A percentile compares a stretch with the other conserved stretches of the same genome.
These are phyloP conservation scores for Synergus itoensis DNA, from an alignment of 2,888 invertebrate species.

Conservation along the genomic window DNA sequence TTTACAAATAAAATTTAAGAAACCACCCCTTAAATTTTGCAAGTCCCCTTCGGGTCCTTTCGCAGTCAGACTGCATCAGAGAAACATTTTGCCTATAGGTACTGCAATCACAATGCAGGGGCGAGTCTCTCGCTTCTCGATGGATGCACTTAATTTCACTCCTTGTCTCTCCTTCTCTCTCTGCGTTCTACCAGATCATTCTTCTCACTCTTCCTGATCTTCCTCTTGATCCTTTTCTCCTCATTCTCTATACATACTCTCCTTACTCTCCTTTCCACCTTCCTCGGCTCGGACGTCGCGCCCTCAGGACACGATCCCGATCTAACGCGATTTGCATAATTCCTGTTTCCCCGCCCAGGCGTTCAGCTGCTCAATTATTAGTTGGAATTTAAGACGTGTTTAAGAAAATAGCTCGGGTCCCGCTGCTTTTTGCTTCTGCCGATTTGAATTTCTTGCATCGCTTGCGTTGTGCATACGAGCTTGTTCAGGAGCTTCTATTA, in stretches of 20 bases:
- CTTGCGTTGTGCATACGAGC: neutral
- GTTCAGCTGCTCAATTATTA: conserved; percentile 77
- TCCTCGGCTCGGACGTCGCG: conserved; percentile 63
- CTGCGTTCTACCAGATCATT: conserved; percentile 1
- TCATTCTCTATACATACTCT: conserved; percentile 29
- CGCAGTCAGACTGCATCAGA: conserved; percentile 59
- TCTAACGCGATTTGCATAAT: conserved; percentile 77
- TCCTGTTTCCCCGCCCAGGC: conserved; percentile 74
- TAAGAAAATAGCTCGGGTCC: conserved; percentile 74
- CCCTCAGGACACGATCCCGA: conserved; percentile 75
- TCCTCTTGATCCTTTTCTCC: conserved; percentile 48
- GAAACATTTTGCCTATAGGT: conserved; percentile 62
- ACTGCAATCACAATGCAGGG: conserved; percentile 66
- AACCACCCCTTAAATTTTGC: too few species aligned
- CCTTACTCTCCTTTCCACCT: conserved; percentile 44
- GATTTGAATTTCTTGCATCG: conserved; percentile 51
- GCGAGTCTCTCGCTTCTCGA: conserved; percentile 56
- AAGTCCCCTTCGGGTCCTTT: neutral
- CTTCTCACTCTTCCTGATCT: conserved; percentile 37
- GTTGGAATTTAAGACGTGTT: conserved; percentile 77
- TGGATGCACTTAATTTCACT: conserved; percentile 30
- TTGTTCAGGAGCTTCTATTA: neutral
- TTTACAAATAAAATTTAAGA: too few species aligned
- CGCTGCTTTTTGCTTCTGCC: conserved; percentile 53
- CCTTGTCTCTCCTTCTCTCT: neutral